Base-by-base conservation (phyloP, 2,113 vertebrate genomes). In the Planiliza haematocheilus region DNA sequence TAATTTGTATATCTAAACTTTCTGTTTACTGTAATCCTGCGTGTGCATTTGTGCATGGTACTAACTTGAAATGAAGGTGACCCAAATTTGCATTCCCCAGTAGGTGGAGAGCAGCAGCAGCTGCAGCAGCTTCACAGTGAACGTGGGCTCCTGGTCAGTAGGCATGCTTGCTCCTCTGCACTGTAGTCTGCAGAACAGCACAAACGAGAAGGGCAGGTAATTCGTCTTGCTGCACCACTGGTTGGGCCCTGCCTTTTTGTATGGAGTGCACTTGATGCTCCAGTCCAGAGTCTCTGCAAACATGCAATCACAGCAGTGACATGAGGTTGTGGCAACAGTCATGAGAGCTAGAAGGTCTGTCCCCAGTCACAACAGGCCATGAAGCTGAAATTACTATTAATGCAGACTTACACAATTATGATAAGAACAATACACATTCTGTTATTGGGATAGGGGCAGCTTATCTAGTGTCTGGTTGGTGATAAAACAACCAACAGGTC, bases 31-130 rank as follows among this genome's bases (percentile, higher is more conserved):
- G n/a, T 37, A 41, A n/a, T n/a, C n/a, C n/a, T n/a, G n/a, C n/a
- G n/a, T n/a, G n/a, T n/a, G n/a, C n/a, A n/a, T n/a, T n/a, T 51
- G 14, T 41, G 13, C 2, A 1, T 67, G 0, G 48, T 30, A 90
- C 91, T 58, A 50, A 95, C 93, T 94, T 2, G 95, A 94, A 87
- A 96, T 88, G 14, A 95, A 95, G 56, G 93, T 95, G 83, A 95
- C 90, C 94, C 94, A 95, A 30, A 94, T 90, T 91, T 95, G 95
- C 95, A 95, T 95, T 14, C 95, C 94, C 95, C 94, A 96, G 83
- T 93, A 95, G 46, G 93, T 95, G 57, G 94, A 94, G 36, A 95
- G 94, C 46, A 95, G 84, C 41, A 94, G 16, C 57, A 96, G 91
- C 75, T 95, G 95, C 60, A 95, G 90, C 79, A 94, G 70, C 82